A percentile compares a stretch with the other conserved stretches of the same genome.
Conservation (phyloP, 2,113 vertebrate species). For the Rhinogobius similis region DNA sequence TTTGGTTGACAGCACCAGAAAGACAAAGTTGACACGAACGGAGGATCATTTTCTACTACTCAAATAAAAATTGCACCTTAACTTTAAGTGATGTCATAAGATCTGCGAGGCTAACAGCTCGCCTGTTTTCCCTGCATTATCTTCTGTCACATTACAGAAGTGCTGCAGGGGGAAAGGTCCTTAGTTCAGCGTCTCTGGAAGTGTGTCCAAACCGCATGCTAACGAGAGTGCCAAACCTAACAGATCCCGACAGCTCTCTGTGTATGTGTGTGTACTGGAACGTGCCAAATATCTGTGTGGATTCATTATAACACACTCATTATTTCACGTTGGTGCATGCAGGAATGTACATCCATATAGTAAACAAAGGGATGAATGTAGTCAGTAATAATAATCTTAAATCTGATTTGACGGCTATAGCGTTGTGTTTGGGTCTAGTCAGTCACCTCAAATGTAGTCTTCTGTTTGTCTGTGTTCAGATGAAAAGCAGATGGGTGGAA, state of each 20-base stretch:
- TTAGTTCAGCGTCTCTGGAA: slow-evolving; percentile 69
- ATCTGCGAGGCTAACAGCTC: slow-evolving; percentile 49
- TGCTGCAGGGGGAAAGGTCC: slow-evolving; percentile 59
- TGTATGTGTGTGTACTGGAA: slow-evolving; percentile 47
- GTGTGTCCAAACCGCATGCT: slow-evolving; percentile 72
- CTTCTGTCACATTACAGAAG: slow-evolving; percentile 48
- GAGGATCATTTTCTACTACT: not conserved
- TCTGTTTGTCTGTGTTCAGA: slow-evolving; percentile 45
- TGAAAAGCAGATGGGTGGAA: slow-evolving; percentile 70
- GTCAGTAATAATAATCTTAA: slow-evolving; percentile 48
- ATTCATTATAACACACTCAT: slow-evolving; percentile 66
- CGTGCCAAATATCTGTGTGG: slow-evolving; percentile 68
- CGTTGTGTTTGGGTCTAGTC: slow-evolving; percentile 33
- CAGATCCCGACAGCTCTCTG: slow-evolving; percentile 69
- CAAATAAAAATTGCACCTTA: not conserved
- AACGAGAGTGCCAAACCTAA: slow-evolving; percentile 76
- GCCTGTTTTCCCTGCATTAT: slow-evolving; percentile 37
- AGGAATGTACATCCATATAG: slow-evolving; percentile 47
- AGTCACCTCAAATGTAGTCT: slow-evolving; percentile 29
- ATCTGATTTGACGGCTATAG: slow-evolving; percentile 37
- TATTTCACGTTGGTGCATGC: slow-evolving; percentile 53
- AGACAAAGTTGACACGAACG: not conserved
- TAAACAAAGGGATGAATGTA: slow-evolving; percentile 38
- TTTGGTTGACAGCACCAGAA: not conserved
- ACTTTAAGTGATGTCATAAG: slow-evolving; percentile 16